These are phyloP conservation scores for Pseudomyrmex cubaensis DNA, from an alignment of 1,140 invertebrate genomes.

Conservation along the genomic window DNA sequence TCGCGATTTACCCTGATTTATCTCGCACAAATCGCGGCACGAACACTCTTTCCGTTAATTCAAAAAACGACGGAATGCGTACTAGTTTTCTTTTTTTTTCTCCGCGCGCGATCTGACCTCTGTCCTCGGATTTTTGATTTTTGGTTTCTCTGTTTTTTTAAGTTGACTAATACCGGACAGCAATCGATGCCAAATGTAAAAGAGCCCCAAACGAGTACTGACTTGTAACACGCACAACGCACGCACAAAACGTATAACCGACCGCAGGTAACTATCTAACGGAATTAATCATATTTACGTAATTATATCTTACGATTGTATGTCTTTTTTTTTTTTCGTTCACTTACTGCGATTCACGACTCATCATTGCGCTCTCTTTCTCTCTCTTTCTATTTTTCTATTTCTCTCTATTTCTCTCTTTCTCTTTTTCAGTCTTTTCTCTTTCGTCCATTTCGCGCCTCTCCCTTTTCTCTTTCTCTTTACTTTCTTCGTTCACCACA, in stretches of 20 bases:
- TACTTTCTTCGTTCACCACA: slow-evolving; percentile 38
- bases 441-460: slow-evolving; percentile 7
- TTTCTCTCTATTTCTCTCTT: slow-evolving; percentile 32
- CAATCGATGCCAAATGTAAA: slow-evolving; percentile 84
- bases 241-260: slow-evolving; percentile 83
- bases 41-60: slow-evolving; percentile 31
- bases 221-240: slow-evolving; percentile 84
- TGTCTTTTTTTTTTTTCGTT: slow-evolving; percentile 58
- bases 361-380: slow-evolving; percentile 65
- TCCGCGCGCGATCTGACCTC: slow-evolving; percentile 25
- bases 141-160: slow-evolving; percentile 84
- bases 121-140: slow-evolving; percentile 81
- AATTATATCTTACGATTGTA: slow-evolving; percentile 73
- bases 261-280: slow-evolving; percentile 83
- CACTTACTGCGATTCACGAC: slow-evolving; percentile 59
- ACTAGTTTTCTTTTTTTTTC: neutral
- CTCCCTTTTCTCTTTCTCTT: slow-evolving; percentile 47
- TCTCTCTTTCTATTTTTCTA: slow-evolving; percentile 41
- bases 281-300: slow-evolving; percentile 72
- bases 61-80: slow-evolving; percentile 5
- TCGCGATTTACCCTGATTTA: slow-evolving; percentile 30
- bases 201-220: slow-evolving; percentile 85
- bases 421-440: slow-evolving; percentile 40
- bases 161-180: slow-evolving; percentile 85
- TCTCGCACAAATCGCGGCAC: slow-evolving; percentile 14